Conservation (phyloP, 2,888 invertebrate genomes). For the Drosophila affinis region DNA sequence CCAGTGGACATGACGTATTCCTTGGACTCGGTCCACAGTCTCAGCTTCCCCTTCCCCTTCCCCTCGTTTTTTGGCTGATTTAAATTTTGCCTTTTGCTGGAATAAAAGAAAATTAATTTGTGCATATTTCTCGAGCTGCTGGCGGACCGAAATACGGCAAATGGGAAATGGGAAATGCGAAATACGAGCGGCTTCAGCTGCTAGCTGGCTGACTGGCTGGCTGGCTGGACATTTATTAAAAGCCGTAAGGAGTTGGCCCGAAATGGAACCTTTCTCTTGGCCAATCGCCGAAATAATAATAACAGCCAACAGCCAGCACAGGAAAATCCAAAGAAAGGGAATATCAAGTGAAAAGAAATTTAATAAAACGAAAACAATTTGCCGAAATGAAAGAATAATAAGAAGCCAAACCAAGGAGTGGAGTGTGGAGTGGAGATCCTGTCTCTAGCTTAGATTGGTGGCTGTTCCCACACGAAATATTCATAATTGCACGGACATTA, state of each 20-base stretch:
- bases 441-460: not conserved
- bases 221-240: slow-evolving; percentile 75
- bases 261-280: slow-evolving; percentile 62
- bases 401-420: slow-evolving; percentile 51
- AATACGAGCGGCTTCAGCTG: slow-evolving; percentile 63
- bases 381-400: slow-evolving; percentile 83
- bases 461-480: slow-evolving; percentile 52
- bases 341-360: slow-evolving; percentile 80
- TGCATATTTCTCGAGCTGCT: slow-evolving; percentile 76
- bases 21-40: slow-evolving; percentile 10
- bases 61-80: slow-evolving; percentile 60
- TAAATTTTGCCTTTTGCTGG: slow-evolving; percentile 72
- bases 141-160: slow-evolving; percentile 26
- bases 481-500: slow-evolving; percentile 59
- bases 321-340: slow-evolving; percentile 42
- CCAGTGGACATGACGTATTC: slow-evolving; percentile 76
- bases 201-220: slow-evolving; percentile 28
- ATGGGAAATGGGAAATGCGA: slow-evolving; percentile 42
- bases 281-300: slow-evolving; percentile 68
- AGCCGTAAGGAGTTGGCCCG: slow-evolving; percentile 62
- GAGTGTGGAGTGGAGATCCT: not conserved
- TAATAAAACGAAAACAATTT: slow-evolving; percentile 84
- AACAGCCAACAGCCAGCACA: slow-evolving; percentile 46
- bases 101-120: slow-evolving; percentile 80
- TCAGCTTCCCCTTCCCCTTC: not conserved